Evolutionary conservation across 1,140 invertebrate species (phyloP).

Genomic region (Potamilus streckersoni): DNA sequence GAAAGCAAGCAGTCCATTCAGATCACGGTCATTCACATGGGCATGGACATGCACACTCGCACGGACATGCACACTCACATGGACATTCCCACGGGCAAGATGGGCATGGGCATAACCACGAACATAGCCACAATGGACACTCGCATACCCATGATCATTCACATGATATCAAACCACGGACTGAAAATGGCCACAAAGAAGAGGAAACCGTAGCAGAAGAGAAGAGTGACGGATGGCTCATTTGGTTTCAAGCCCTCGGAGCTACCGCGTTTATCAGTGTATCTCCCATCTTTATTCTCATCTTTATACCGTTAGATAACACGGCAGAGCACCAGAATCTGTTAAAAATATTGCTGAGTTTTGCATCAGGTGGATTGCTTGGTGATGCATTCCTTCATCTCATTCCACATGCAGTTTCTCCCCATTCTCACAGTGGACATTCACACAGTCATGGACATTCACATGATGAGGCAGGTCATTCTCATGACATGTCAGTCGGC

Average conservation of each 20-base stretch:
- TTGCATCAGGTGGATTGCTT: constrained; percentile 93
- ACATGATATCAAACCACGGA: constrained; percentile 24
- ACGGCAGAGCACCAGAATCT: constrained; percentile 78
- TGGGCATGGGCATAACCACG: constrained; percentile 54
- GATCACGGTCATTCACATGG: constrained; percentile 34
- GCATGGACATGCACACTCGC: constrained; percentile 32
- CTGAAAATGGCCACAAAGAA: constrained; percentile 50
- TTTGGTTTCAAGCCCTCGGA: constrained; percentile 66
- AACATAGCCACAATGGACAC: constrained; percentile 59
- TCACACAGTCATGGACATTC: constrained; percentile 72
- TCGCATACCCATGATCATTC: constrained; percentile 45
- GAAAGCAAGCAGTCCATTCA: constrained; percentile 77
- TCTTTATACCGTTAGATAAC: constrained; percentile 91
- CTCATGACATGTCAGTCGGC: constrained; percentile 87
- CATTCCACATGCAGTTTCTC: constrained; percentile 91
- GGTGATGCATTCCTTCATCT: constrained; percentile 97
- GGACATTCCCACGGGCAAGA: constrained; percentile 33
- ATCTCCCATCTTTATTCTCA: constrained; percentile 93
- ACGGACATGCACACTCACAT: constrained; percentile 45
- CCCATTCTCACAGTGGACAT: constrained; percentile 70
- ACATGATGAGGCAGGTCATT: constrained; percentile 47
- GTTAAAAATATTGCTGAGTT: constrained; percentile 90
- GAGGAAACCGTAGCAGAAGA: constrained; percentile 53
- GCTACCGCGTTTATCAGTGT: constrained; percentile 94
- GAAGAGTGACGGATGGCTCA: constrained; percentile 32